Conservation (phyloP, 53 echinoderm and acorn worm species). For the Luidia sarsii region DNA sequence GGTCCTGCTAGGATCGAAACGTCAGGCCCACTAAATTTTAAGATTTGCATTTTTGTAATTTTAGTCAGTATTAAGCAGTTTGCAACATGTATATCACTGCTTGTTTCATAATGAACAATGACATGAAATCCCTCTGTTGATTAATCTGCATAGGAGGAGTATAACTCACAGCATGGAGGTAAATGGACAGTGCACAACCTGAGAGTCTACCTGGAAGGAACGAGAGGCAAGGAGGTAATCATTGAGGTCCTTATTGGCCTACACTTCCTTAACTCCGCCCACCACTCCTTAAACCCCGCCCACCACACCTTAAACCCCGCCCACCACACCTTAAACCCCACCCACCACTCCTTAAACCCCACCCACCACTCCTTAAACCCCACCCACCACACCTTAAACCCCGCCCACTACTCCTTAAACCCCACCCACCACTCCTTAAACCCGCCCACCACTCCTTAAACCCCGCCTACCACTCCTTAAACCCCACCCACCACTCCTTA, state of each 20-base stretch:
- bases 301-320: not conserved
- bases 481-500: not conserved
- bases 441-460: not conserved
- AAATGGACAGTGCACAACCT: constrained; percentile 98
- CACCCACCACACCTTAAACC: not conserved
- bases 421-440: not conserved
- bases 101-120: too few species aligned
- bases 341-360: not conserved
- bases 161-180: constrained; percentile 94
- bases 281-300: not conserved
- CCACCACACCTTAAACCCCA: not conserved
- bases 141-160: constrained; percentile 91
- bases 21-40: too few species aligned
- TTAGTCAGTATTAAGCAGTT: too few species aligned
- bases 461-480: too few species aligned
- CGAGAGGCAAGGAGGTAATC: constrained; percentile 94
- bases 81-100: too few species aligned
- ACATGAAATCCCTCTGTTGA: too few species aligned
- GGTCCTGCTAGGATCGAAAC: too few species aligned
- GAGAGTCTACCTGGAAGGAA: constrained; percentile 83
- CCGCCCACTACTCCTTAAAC: not conserved
- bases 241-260: too few species aligned
- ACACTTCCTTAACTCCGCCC: not conserved
- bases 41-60: too few species aligned
- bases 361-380: not conserved